Evolutionary conservation across 2,113 vertebrate species (phyloP).

Genomic region (Micronycteris hirsuta): DNA sequence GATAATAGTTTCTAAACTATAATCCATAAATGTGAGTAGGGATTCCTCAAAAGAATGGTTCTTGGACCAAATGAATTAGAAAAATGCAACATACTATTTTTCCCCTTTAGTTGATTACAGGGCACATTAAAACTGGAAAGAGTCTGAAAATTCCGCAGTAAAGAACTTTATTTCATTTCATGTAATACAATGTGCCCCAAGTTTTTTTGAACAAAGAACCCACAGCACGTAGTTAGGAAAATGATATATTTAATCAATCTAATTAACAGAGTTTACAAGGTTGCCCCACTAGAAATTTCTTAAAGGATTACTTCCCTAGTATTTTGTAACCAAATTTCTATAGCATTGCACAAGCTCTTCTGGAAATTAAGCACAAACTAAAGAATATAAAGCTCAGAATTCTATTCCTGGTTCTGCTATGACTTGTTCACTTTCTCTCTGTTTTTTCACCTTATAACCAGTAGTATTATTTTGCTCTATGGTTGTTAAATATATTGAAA

Average conservation of each 20-base stretch:
- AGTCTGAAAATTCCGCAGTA: not conserved
- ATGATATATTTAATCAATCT: constrained; percentile 30
- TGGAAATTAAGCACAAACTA: not conserved
- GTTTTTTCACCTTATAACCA: not conserved
- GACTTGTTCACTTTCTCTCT: not conserved
- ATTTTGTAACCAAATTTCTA: not conserved
- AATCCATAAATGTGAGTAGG: not conserved
- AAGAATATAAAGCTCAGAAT: not conserved
- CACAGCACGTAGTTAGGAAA: not conserved
- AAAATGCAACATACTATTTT: not conserved
- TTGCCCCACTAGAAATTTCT: constrained; percentile 14
- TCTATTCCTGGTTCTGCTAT: not conserved
- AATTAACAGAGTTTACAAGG: constrained; percentile 16
- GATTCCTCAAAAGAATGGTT: not conserved
- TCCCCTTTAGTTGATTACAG: not conserved
- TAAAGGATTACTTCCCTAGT: not conserved
- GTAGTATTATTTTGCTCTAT: not conserved
- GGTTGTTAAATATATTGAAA: not conserved
- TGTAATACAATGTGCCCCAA: not conserved
- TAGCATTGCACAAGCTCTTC: not conserved
- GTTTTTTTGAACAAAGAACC: constrained; percentile 18
- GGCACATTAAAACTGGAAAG: not conserved
- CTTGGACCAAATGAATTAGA: not conserved
- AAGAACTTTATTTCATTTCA: constrained; percentile 7
- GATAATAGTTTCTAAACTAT: not conserved